Evolutionary conservation across 30 jellyfish, hydroid and myxozoan genomes (phyloP).

Genomic region (Calvadosia cruxmelitensis): DNA sequence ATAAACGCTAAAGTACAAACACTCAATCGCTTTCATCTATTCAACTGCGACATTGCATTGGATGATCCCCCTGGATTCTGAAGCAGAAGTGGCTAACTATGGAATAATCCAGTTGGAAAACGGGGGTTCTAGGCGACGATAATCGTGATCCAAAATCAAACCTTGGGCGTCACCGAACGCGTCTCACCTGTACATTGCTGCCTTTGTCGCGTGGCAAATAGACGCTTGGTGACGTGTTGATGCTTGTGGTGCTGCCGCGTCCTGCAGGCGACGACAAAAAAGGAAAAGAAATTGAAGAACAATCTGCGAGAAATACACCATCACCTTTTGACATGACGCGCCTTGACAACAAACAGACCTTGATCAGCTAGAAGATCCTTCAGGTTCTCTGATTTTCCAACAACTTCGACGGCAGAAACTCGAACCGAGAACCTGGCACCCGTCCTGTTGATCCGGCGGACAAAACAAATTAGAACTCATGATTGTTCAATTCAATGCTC

Average conservation of each 20-base stretch:
- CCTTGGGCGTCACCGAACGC: too few relatives aligned
- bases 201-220: conserved; percentile 77
- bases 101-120: too few relatives aligned
- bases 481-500: neutral
- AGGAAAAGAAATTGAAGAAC: too few relatives aligned
- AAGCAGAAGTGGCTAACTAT: too few relatives aligned
- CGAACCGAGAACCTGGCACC: conserved; percentile 92
- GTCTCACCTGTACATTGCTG: conserved; percentile 60
- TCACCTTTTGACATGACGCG: too few relatives aligned
- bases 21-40: too few relatives aligned
- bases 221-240: conserved; percentile 71
- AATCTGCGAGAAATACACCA: neutral
- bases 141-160: too few relatives aligned
- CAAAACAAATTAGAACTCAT: neutral
- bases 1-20: neutral
- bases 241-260: conserved; percentile 47
- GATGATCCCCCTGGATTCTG: too few relatives aligned
- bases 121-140: too few relatives aligned
- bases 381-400: conserved; percentile 65
- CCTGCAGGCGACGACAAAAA: conserved; percentile 11
- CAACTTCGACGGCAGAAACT: conserved; percentile 90
- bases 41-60: too few relatives aligned
- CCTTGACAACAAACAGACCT: too few relatives aligned
- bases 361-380: conserved; percentile 82
- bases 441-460: conserved; percentile 43